Conservation (phyloP, 2,888 invertebrate species). For the Nymphalis c-album region DNA sequence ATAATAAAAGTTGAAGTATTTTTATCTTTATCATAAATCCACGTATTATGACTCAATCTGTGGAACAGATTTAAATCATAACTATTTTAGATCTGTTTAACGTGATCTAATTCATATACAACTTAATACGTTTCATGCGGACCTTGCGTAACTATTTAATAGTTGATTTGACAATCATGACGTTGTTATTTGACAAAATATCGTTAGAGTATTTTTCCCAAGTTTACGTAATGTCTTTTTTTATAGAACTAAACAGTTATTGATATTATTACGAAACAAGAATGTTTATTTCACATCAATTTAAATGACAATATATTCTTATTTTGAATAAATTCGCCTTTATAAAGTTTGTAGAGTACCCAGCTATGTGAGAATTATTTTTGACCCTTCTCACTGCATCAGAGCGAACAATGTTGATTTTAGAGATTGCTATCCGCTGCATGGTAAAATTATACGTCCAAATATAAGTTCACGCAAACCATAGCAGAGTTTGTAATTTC, state of each 20-base stretch:
- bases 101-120: background rate
- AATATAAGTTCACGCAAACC: slow-evolving; percentile 15
- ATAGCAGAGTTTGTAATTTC: slow-evolving; percentile 11
- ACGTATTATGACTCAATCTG: slow-evolving; percentile 9
- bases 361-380: slow-evolving; percentile 9
- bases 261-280: no score
- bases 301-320: no score
- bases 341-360: background rate
- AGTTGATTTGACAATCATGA: no score
- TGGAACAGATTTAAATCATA: slow-evolving; percentile 7
- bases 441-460: slow-evolving; percentile 21
- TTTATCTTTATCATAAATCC: slow-evolving; percentile 9
- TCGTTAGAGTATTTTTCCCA: background rate
- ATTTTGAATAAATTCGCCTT: background rate
- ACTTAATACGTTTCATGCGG: no score
- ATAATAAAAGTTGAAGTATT: slow-evolving; percentile 14
- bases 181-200: background rate
- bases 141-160: no score
- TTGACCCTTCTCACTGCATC: slow-evolving; percentile 14
- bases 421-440: slow-evolving; percentile 21
- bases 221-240: background rate
- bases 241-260: no score
- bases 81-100: slow-evolving; percentile 1
- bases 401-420: slow-evolving; percentile 28
- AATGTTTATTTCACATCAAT: no score